Evolutionary conservation across 2,113 vertebrate genomes (phyloP), one percentile per base, ranked within the genome.

Genomic region (Macquaria ambigua): DNA sequence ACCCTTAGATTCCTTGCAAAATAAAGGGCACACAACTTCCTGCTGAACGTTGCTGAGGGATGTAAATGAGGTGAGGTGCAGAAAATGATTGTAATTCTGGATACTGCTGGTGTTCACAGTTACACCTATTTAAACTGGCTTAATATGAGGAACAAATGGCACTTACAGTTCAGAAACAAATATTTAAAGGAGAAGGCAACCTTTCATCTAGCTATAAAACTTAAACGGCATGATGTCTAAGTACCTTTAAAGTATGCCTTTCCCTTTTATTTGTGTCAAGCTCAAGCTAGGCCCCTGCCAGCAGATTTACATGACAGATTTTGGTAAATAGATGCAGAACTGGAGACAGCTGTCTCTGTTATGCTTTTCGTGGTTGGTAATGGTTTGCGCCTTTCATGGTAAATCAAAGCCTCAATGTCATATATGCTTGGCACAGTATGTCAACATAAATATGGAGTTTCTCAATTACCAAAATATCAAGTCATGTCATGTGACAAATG

Each of bases 391-490:
- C 56, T 80, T 85, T 63, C 28, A 43, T 34, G 46, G 31, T 80
- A 55, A 63, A 74, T 67, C 20, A 52, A 63, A 71, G 46, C 43
- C 41, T 72, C 43, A 14, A 1, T 50, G 31, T 76, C 34, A 55
- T 70, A 50, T 21, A 64, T 73, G 37, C 56, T 48, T 53, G 58
- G 28, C 6, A 66, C 70, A 37, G 48, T 46, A 18, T 72, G 50
- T 74, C 34, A 53, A 41, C 46, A 43, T 61, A 61, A 81, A 39
- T 63, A 75, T 11, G 58, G 18, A 62, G 53, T 84, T 31, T 67
- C 53, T 55, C 55, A 63, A n/a, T 79, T 77, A 77, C 48, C 67
- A 69, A 82, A 82, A 82, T 48, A 80, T 69, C 62, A 62, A 46
- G 1, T 74, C 62, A 61, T 70, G n/a, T 53, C 64, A 83, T 56